These are phyloP conservation scores for Sialia sialis DNA, from an alignment of 2,113 vertebrate genomes.

Conservation along the genomic window DNA sequence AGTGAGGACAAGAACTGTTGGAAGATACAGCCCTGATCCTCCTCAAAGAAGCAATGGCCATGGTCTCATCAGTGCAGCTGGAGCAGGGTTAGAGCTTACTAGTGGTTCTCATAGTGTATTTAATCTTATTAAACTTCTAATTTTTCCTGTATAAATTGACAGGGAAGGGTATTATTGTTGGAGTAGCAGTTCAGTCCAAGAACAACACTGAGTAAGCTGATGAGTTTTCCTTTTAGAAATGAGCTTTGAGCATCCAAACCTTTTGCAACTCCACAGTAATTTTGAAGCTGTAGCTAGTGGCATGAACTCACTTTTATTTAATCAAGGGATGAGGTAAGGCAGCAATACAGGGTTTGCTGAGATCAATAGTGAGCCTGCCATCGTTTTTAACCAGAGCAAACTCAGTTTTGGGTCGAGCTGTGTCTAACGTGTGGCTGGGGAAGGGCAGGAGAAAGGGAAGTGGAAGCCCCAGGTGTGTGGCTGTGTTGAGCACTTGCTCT, in stretches of 20 bases:
- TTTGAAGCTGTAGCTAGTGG: not conserved
- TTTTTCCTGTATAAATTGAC: not conserved
- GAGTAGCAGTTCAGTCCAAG: not conserved
- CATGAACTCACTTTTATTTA: not conserved
- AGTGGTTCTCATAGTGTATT: not conserved
- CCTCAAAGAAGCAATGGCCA: rapidly evolving
- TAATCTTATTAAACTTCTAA: not conserved
- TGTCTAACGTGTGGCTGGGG: rapidly evolving
- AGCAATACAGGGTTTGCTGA: not conserved
- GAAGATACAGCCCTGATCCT: not conserved
- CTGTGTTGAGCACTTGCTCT: not conserved
- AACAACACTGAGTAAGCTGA: not conserved
- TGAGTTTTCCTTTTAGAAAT: not conserved
- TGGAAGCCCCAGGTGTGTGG: not conserved
- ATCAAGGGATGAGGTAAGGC: rapidly evolving
- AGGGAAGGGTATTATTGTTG: not conserved
- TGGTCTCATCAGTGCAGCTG: not conserved
- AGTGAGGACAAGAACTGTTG: not conserved
- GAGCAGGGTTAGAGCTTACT: not conserved
- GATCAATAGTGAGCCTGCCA: not conserved
- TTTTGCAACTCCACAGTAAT: not conserved
- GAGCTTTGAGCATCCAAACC: not conserved
- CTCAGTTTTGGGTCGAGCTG: rapidly evolving
- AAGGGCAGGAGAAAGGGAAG: not conserved
- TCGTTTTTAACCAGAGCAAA: not conserved